These are phyloP conservation scores for Margaritifera margaritifera DNA, from an alignment of 2,888 invertebrate species.

Conservation along the genomic window DNA sequence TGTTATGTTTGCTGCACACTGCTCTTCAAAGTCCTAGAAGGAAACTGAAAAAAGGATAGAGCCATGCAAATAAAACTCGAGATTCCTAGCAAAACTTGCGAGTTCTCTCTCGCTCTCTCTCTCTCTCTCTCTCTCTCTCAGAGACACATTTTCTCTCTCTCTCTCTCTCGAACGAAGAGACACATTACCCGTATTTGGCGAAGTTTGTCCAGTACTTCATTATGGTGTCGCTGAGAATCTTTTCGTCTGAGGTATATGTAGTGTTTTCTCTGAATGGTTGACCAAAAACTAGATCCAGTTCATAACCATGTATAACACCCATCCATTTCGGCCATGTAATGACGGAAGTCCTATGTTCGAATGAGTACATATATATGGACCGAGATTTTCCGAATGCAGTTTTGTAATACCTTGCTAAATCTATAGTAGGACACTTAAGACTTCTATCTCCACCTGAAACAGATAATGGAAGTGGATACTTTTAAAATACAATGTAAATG, in stretches of 20 bases:
- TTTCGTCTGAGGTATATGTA: constrained; percentile 3
- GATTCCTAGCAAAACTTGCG: no score
- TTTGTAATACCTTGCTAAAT: neutral
- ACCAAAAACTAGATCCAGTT: constrained; percentile 65
- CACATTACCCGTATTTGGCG: neutral
- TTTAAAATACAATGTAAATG: no score
- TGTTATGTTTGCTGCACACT: no score
- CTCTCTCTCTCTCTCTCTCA: no score
- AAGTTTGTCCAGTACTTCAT: neutral
- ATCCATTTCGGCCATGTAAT: constrained; percentile 63
- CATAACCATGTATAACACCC: constrained; percentile 66
- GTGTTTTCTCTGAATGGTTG: constrained; percentile 31
- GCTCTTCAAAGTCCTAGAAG: no score
- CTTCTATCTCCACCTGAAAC: neutral
- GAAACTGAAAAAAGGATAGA: no score
- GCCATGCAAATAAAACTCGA: no score
- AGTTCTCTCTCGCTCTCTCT: no score
- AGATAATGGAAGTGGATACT: no score
- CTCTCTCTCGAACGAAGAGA: no score
- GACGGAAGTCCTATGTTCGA: constrained; percentile 47
- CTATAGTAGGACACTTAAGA: neutral
- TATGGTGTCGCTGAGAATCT: neutral
- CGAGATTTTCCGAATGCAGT: neutral
- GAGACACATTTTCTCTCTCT: no score
- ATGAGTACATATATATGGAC: constrained; percentile 51